phyloP scores from a whole-genome alignment of 2,888 invertebrate genomes.

The Drosophila tripunctata region DNA sequence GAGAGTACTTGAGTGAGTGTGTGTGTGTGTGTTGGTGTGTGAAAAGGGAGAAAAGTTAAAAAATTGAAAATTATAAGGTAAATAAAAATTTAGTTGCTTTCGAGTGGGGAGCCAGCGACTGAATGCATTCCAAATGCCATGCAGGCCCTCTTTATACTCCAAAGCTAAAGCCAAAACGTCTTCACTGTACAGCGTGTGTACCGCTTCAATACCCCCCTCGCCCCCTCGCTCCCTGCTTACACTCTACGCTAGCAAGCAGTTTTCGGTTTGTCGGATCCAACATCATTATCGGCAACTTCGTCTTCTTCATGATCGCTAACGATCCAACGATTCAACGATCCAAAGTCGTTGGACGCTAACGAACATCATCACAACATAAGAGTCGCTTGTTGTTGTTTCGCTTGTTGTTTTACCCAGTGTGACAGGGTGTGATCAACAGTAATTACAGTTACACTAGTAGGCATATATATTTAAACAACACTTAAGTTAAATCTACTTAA shows the following conservation, averaged over 20 bases:
- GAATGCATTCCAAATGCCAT: slow-evolving; percentile 84
- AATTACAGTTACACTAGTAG: too few species aligned
- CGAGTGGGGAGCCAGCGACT: slow-evolving; percentile 85
- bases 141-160: slow-evolving; percentile 84
- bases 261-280: slow-evolving; percentile 47
- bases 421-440: too few species aligned
- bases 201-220: not conserved
- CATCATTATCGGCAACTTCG: slow-evolving; percentile 62
- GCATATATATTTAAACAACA: too few species aligned
- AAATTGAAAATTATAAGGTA: slow-evolving; percentile 83
- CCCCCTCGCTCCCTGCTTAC: not conserved
- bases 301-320: slow-evolving; percentile 54
- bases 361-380: slow-evolving; percentile 47
- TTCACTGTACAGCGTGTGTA: slow-evolving; percentile 8
- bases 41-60: slow-evolving; percentile 79
- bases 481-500: too few species aligned
- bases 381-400: slow-evolving; percentile 8
- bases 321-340: too few species aligned
- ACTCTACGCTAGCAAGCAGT: not conserved
- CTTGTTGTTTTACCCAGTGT: too few species aligned
- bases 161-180: slow-evolving; percentile 29
- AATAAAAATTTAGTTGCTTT: slow-evolving; percentile 84
- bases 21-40: slow-evolving; percentile 70
- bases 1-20: slow-evolving; percentile 81
- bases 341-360: slow-evolving; percentile 44